Evolutionary conservation across 2,797 vertebrate genomes (phyloP), one percentile per base, ranked within the genome.

Genomic region (Babyrousa celebensis): DNA sequence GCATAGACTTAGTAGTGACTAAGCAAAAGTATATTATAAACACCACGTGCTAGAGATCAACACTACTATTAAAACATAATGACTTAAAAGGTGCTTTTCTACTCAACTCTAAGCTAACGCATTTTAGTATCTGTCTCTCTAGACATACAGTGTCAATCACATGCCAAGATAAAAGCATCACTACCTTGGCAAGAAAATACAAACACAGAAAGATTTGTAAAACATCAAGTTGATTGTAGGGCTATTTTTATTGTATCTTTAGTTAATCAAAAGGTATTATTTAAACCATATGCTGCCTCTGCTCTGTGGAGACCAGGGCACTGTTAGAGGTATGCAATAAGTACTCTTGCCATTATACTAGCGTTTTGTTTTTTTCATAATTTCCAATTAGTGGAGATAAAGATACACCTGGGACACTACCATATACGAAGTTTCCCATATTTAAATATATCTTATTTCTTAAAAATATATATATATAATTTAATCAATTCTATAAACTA

Each of bases 401-500:
- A 97, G 14, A 60, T 84, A 93, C 43, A 96, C 16, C 56, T 98
- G 93, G 68, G 43, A 67, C 77, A 94, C 87, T 93, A 25, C 20
- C 18, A 3, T 12, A 63, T 79, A 78, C 40, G 72, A 87, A 74
- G 15, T 65, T 68, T 90, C 70, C 29, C 71, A 72, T 88, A 97
- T 96, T 96, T 60, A 96, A 90, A 90, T 36, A 74, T 74, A 12
- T 29, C 48, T 97, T 90, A 27, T 94, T 97, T 97, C 94, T 88
- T 96, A 48, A 48, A 43, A 48, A 48, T 48, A 48, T 48, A 48
- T 48, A 48, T 48, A 48, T 48, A 48, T 48, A 48, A 48, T 97
- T 97, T 96, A 97, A 97, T 97, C 96, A 96, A 95, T 75, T 58
- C 1, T 85, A 52, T 80, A 92, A 96, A 74, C 40, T 93, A 4